Evolutionary conservation across 2,888 invertebrate species (phyloP).

Genomic region (Acronicta leporina): DNA sequence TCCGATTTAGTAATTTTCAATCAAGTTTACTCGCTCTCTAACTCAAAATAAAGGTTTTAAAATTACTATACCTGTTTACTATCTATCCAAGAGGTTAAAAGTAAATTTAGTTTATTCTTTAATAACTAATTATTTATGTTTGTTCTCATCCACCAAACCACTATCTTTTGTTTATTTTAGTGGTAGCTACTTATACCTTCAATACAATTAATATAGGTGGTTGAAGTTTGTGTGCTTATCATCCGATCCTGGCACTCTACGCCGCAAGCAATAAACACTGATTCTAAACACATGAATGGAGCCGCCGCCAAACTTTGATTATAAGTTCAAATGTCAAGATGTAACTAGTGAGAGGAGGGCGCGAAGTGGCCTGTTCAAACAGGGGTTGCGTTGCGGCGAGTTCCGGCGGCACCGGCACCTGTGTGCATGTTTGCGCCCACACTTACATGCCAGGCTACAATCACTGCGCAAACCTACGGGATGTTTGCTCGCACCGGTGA

Average conservation of each 20-base stretch:
- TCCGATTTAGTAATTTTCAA: too few relatives aligned
- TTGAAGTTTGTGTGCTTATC: constrained; percentile 28
- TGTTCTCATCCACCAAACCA: too few relatives aligned
- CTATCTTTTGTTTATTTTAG: too few relatives aligned
- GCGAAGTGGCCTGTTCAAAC: constrained; percentile 77
- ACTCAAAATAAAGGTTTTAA: too few relatives aligned
- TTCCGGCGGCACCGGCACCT: constrained; percentile 77
- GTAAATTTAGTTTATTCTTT: too few relatives aligned
- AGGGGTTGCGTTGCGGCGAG: constrained; percentile 64
- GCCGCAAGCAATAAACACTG: constrained; percentile 42
- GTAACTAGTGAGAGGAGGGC: constrained; percentile 60
- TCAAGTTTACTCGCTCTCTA: too few relatives aligned
- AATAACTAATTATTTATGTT: too few relatives aligned
- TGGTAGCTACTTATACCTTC: too few relatives aligned
- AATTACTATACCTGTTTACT: too few relatives aligned
- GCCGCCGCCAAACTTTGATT: constrained; percentile 47
- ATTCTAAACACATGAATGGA: constrained; percentile 36
- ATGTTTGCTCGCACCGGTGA: constrained; percentile 76
- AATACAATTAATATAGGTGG: neutral
- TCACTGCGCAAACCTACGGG: constrained; percentile 78
- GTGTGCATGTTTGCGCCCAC: constrained; percentile 83
- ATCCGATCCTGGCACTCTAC: constrained; percentile 7
- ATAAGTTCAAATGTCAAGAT: constrained; percentile 73
- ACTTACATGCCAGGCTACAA: constrained; percentile 82
- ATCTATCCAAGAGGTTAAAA: too few relatives aligned